Base-by-base conservation (phyloP, 2,113 vertebrate species). In the Chloebia gouldiae region DNA sequence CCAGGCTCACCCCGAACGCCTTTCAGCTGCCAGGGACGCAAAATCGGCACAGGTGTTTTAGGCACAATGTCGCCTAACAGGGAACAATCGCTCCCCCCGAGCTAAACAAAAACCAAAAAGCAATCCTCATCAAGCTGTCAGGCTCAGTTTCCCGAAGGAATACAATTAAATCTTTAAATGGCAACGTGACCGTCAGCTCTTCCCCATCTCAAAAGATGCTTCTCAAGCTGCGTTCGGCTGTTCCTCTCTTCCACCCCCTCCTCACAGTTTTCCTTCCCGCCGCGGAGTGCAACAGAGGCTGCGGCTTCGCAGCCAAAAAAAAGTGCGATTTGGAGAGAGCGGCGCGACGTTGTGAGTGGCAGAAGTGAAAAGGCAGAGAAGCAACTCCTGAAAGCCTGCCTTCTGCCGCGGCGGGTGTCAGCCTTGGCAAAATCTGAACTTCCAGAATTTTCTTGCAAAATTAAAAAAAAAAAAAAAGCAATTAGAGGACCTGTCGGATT, bases 361-460 rank as follows among this genome's bases (percentile, higher is more conserved):
- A 96, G 93, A 64, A 95, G 87, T 76, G 90, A 69, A 94, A 95
- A 96, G 92, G 92, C 87, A 88, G 88, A 76, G 93, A 91, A 82
- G 75, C 61, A 79, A 40, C 81, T 89, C 84, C 75, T 13, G 27
- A 90, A 88, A 96, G 59, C 85, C 69, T 91, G 88, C 96, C 95
- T 96, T 94, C 96, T 95, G 96, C 81, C 76, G 37, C 31, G 4
- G 18, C 15, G 45, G 56, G 85, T 93, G 85, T 60, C 92, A 95
- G 92, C 81, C 50, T 88, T 93, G 96, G 96, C 93, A 96, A 72
- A 91, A 76, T 40, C 49, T 4, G 15, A 76, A 16, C 82, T 94
- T 92, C 81, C 63, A 95, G 95, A 96, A 93, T 82, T 45, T 96
- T 96, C 95, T 76, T 57, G 53, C 24, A 68, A 75, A 88, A 78